phyloP scores from a whole-genome alignment of 2,888 invertebrate species.

The Chrysina gloriosa region DNA sequence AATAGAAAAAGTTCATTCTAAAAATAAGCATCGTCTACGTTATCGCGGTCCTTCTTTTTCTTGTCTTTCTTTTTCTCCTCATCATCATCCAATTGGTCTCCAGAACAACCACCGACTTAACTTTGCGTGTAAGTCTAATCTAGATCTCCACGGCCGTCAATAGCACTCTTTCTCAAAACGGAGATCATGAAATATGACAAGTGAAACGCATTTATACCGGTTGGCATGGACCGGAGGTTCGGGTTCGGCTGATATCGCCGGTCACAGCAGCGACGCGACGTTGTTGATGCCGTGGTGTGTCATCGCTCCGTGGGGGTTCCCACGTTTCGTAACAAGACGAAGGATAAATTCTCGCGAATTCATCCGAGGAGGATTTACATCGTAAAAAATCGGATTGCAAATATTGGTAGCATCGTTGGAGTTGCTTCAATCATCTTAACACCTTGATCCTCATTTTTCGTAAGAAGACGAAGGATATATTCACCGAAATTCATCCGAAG shows the following conservation, averaged over 20 bases:
- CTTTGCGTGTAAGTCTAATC: constrained; percentile 28
- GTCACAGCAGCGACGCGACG: not conserved
- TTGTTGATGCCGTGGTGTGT: constrained; percentile 11
- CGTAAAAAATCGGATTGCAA: no score
- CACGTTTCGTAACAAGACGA: no score
- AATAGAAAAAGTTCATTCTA: no score
- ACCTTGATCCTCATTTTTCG: no score
- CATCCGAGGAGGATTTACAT: no score
- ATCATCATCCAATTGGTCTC: not conserved
- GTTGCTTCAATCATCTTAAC: no score
- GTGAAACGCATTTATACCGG: constrained; percentile 15
- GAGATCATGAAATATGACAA: constrained; percentile 29
- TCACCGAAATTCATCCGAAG: no score
- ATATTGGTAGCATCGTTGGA: no score
- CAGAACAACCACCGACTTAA: constrained; percentile 14
- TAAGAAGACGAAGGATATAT: no score
- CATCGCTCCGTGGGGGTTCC: constrained; percentile 14
- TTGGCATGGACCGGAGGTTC: not conserved
- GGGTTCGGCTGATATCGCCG: not conserved
- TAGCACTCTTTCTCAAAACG: constrained; percentile 9
- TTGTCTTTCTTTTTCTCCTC: not conserved
- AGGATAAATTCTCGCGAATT: no score
- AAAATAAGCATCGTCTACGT: no score
- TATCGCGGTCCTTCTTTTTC: not conserved
- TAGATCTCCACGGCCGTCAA: constrained; percentile 25